These are phyloP conservation scores for Sphaerophoria taeniata DNA, from an alignment of 2,888 invertebrate species.

Conservation along the genomic window DNA sequence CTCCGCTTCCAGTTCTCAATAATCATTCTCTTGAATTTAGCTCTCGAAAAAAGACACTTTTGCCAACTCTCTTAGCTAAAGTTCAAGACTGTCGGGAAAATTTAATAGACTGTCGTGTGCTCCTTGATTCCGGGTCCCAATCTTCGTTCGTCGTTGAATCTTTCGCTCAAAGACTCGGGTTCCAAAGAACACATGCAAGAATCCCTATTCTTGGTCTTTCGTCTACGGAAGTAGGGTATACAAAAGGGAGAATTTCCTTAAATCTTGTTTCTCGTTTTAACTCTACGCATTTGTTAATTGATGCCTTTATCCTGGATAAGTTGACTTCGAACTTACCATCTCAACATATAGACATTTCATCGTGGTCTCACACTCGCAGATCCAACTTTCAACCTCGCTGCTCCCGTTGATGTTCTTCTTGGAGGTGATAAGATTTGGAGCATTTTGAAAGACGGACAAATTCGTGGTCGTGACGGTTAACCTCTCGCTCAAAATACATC, in stretches of 20 bases:
- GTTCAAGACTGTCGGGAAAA: conserved; percentile 6
- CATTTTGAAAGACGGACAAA: not conserved
- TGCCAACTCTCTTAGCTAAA: conserved; percentile 14
- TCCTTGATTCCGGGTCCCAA: conserved; percentile 29
- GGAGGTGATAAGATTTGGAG: too few relatives aligned
- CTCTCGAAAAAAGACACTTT: not conserved
- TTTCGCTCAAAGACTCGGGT: conserved; percentile 9
- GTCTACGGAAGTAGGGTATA: conserved; percentile 19
- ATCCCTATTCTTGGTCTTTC: conserved; percentile 18
- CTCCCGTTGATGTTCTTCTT: conserved; percentile 9
- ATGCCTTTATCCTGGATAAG: conserved; percentile 8
- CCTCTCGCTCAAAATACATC: conserved; percentile 19
- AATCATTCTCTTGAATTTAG: not conserved
- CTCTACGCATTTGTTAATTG: not conserved
- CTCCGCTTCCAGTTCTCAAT: not conserved
- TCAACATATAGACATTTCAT: conserved; percentile 1
- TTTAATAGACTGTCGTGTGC: conserved; percentile 7
- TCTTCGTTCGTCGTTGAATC: conserved; percentile 16
- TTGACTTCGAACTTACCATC: conserved; percentile 30
- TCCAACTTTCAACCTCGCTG: conserved; percentile 5
- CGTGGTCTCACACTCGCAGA: conserved; percentile 30
- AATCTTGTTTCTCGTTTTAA: conserved; percentile 4
- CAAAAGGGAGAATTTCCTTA: conserved; percentile 21
- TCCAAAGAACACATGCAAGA: conserved; percentile 9
- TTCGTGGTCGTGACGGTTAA: not conserved